Evolutionary conservation across 2,888 invertebrate species (phyloP).

Genomic region (Ferdinandea cuprea): DNA sequence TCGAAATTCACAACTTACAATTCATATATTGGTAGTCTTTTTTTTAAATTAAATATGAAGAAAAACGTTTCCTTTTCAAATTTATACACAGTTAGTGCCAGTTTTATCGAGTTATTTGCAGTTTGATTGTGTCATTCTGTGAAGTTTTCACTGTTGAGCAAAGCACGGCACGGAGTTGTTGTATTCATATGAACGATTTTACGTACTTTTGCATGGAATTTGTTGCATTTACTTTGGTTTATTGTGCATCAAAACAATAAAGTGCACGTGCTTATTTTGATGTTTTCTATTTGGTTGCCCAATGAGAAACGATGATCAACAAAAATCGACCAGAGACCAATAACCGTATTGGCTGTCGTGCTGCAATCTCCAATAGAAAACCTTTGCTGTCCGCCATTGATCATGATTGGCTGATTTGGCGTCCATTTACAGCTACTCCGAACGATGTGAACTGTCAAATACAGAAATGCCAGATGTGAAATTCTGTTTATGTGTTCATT

Average conservation of each 20-base stretch:
- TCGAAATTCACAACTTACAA: not conserved
- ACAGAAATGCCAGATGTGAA: constrained; percentile 35
- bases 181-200: constrained; percentile 36
- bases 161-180: constrained; percentile 24
- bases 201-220: constrained; percentile 39
- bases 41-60: constrained; percentile 1
- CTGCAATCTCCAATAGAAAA: constrained; percentile 78
- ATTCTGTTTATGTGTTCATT: not conserved
- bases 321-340: constrained; percentile 76
- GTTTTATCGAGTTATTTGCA: constrained; percentile 19
- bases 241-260: constrained; percentile 72
- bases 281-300: constrained; percentile 76
- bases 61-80: constrained; percentile 34
- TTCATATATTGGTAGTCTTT: constrained; percentile 5
- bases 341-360: constrained; percentile 76
- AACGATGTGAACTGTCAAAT: constrained; percentile 71
- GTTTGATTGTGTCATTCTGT: constrained; percentile 8
- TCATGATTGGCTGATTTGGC: constrained; percentile 79
- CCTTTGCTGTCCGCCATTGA: constrained; percentile 77
- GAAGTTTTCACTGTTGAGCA: constrained; percentile 20
- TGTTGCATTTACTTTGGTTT: constrained; percentile 59
- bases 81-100: constrained; percentile 38
- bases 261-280: constrained; percentile 76
- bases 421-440: constrained; percentile 77
- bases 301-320: constrained; percentile 78